Conservation (phyloP, 2,113 vertebrate species). For the Sorex fumeus region DNA sequence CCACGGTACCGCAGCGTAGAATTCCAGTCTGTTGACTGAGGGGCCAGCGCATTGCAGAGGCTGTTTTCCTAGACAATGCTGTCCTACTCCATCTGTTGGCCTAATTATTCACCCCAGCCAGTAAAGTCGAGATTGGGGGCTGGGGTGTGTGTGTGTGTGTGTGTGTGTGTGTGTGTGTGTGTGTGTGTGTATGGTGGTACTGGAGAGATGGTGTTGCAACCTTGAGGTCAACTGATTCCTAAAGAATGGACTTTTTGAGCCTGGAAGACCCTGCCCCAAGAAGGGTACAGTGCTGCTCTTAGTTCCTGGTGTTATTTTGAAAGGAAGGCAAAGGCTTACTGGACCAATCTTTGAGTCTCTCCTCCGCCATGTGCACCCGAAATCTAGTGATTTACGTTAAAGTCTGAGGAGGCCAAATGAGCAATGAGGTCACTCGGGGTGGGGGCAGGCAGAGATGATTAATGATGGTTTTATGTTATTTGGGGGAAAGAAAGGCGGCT, state of each 20-base stretch:
- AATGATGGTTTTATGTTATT: constrained; percentile 4
- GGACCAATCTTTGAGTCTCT: not conserved
- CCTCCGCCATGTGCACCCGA: not conserved
- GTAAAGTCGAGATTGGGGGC: not conserved
- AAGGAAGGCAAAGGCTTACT: not conserved
- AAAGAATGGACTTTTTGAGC: not conserved
- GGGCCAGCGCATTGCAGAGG: constrained; percentile 4
- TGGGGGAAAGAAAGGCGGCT: constrained; percentile 31
- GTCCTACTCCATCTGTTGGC: constrained; percentile 11
- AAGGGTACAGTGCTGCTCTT: no score
- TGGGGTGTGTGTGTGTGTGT: not conserved
- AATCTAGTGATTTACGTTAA: not conserved
- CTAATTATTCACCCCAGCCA: constrained; percentile 24
- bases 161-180: no score
- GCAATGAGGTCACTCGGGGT: not conserved
- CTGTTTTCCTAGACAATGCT: constrained; percentile 38
- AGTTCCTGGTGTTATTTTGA: accelerated
- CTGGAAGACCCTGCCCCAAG: not conserved
- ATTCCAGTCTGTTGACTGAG: constrained; percentile 80
- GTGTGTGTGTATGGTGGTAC: no score
- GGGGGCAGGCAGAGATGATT: not conserved
- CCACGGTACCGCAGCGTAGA: constrained; percentile 74
- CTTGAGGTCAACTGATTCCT: not conserved
- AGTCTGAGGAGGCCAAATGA: not conserved
- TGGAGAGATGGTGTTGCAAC: not conserved